phyloP scores from a whole-genome alignment of 2,888 invertebrate species.

The Willowsia nigromaculata region DNA sequence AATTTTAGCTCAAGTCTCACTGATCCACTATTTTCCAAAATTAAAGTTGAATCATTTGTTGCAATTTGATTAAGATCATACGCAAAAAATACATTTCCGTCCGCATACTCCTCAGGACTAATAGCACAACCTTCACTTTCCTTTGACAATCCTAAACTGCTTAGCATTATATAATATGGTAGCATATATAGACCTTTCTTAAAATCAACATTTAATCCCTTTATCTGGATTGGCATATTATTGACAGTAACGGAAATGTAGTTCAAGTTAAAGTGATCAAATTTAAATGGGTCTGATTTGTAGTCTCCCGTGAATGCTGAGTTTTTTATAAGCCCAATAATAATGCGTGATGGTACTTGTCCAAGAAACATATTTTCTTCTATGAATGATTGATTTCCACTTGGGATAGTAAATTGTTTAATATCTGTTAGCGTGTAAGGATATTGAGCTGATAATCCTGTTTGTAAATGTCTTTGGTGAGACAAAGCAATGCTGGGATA shows the following conservation, averaged over 20 bases:
- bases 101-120: conserved; percentile 3
- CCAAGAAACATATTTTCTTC: conserved; percentile 79
- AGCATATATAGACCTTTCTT: conserved; percentile 13
- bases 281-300: conserved; percentile 75
- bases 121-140: conserved; percentile 5
- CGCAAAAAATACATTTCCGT: conserved; percentile 29
- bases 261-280: conserved; percentile 75
- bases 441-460: conserved; percentile 73
- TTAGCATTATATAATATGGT: conserved; percentile 63
- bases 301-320: conserved; percentile 73
- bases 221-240: conserved; percentile 75
- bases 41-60: not conserved
- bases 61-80: conserved; percentile 24
- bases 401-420: conserved; percentile 75
- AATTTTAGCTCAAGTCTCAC: conserved; percentile 18
- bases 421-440: conserved; percentile 70
- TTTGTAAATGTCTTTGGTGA: conserved; percentile 70
- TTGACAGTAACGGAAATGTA: conserved; percentile 75
- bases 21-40: conserved; percentile 30
- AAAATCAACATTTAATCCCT: conserved; percentile 73
- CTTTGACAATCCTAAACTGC: conserved; percentile 14
- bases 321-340: conserved; percentile 78
- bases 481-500: conserved; percentile 74
- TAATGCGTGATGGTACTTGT: conserved; percentile 79
- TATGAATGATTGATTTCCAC: conserved; percentile 77